Evolutionary conservation across 2,113 vertebrate species (phyloP).

Genomic region (Gadus macrocephalus): DNA sequence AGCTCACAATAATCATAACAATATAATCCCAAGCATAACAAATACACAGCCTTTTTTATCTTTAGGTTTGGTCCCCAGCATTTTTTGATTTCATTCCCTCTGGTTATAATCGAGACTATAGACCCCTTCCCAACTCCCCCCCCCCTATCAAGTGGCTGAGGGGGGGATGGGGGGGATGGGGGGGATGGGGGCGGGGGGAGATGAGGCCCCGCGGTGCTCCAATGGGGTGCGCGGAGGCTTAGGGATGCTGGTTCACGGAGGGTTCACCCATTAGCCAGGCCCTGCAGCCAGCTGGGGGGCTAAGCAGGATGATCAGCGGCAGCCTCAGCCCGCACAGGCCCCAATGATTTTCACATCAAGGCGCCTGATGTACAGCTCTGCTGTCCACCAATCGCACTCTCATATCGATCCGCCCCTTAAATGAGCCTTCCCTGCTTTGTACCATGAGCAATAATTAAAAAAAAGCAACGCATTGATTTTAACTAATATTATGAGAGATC

Average conservation of each 20-base stretch:
- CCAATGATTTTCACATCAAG: conserved; percentile 99
- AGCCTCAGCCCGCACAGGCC: conserved; percentile 86
- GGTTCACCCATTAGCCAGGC: conserved; percentile 92
- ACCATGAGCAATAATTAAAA: conserved; percentile 99
- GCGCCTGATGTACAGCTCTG: conserved; percentile 95
- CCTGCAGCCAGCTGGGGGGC: conserved; percentile 97
- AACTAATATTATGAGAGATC: conserved; percentile 99
- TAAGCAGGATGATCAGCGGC: conserved; percentile 93
- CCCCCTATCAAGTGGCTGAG: background rate
- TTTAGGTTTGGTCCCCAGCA: background rate
- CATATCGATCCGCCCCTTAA: conserved; percentile 94
- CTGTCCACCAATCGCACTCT: conserved; percentile 96
- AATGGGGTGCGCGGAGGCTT: conserved; percentile 64
- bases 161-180: background rate
- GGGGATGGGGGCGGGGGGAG: conserved; percentile 8
- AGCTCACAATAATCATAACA: conserved; percentile 56
- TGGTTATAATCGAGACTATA: background rate
- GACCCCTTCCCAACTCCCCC: no score
- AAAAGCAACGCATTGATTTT: conserved; percentile 99
- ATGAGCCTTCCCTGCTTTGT: conserved; percentile 99
- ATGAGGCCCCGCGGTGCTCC: conserved; percentile 46
- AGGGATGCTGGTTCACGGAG: conserved; percentile 87
- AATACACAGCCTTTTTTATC: conserved; percentile 23
- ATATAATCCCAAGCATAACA: conserved; percentile 71
- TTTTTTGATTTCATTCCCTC: no score